Evolutionary conservation across 1,140 invertebrate species (phyloP).

Genomic region (Meteorus sp.): DNA sequence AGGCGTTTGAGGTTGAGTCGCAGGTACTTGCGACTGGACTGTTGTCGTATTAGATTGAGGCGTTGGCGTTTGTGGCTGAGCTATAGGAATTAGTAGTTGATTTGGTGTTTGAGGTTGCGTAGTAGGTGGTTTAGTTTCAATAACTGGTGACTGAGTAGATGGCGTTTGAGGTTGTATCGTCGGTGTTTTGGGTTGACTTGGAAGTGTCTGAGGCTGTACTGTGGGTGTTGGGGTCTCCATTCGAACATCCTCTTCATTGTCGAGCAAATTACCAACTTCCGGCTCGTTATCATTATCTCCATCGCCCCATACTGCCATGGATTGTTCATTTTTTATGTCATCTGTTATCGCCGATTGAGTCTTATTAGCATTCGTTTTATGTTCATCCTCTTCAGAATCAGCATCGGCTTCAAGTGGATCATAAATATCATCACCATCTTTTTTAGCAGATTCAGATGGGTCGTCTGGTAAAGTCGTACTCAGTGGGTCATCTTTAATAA

Average conservation of each 20-base stretch:
- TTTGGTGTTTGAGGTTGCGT: no score
- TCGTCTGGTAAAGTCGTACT: not conserved
- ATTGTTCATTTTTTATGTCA: conserved; percentile 32
- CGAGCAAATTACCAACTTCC: conserved; percentile 44
- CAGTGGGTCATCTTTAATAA: not conserved
- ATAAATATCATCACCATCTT: conserved; percentile 42
- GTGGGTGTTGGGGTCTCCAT: conserved; percentile 1
- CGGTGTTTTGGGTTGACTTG: not conserved
- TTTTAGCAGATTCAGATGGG: not conserved
- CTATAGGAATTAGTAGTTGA: no score
- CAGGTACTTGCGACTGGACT: no score
- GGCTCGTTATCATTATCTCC: conserved; percentile 47
- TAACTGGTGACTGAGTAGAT: no score
- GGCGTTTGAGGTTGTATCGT: no score
- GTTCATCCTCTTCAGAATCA: conserved; percentile 42
- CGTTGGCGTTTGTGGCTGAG: no score
- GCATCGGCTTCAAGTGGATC: conserved; percentile 51
- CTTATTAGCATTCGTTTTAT: conserved; percentile 24
- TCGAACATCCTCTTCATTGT: conserved; percentile 39
- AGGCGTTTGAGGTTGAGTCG: no score
- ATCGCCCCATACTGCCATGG: conserved; percentile 42
- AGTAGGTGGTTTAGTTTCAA: no score
- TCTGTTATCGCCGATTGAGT: conserved; percentile 34
- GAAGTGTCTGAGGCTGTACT: not conserved
- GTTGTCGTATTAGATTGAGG: no score